Percentiles rank a stretch among this genome's conserved stretches.
phyloP scores from a whole-genome alignment of 2,797 vertebrate genomes.

The Octomys mimax region DNA sequence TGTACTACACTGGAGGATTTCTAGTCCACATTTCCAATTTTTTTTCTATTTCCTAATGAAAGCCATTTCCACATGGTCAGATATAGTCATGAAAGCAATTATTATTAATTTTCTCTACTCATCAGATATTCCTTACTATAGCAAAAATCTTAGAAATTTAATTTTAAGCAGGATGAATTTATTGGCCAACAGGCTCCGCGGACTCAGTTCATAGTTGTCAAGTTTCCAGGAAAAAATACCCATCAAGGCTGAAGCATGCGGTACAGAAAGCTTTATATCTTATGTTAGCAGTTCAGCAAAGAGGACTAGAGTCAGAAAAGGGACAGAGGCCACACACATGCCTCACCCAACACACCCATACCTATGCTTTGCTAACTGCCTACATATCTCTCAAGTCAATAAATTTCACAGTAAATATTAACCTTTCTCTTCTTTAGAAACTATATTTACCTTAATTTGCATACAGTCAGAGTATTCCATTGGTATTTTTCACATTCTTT shows the following conservation, averaged over 20 bases:
- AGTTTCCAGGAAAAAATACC: background rate
- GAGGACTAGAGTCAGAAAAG: no score
- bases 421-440: no score
- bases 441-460: background rate
- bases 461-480: background rate
- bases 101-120: background rate
- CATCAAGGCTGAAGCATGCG: background rate
- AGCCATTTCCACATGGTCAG: background rate
- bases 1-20: background rate
- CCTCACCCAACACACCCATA: no score
- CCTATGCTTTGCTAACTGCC: no score
- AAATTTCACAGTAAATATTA: no score
- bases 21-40: background rate
- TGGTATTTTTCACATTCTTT: no score
- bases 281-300: background rate
- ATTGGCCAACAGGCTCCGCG: background rate
- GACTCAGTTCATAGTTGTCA: background rate
- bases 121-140: background rate
- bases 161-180: background rate
- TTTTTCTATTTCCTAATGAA: background rate
- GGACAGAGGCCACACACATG: no score
- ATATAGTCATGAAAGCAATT: background rate
- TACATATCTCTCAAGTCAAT: no score
- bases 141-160: background rate
- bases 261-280: background rate